phyloP scores from a whole-genome alignment of 1,140 invertebrate species.

The Nephotettix cincticeps region DNA sequence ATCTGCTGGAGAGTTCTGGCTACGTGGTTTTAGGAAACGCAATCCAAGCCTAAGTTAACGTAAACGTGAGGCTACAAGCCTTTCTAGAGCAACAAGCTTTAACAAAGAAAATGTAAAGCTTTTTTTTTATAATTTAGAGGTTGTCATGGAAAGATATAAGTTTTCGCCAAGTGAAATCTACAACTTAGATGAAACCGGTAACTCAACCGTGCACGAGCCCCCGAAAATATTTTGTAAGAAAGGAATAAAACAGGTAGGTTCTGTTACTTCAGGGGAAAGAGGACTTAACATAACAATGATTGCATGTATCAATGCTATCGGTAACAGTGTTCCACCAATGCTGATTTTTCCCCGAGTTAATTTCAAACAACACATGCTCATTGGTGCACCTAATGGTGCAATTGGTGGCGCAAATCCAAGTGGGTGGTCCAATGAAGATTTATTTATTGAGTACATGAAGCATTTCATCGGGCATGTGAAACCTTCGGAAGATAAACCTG shows the following conservation, averaged over 20 bases:
- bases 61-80: conserved; percentile 32
- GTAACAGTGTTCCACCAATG: conserved; percentile 44
- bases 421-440: conserved; percentile 46
- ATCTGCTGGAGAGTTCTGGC: conserved; percentile 46
- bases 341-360: conserved; percentile 47
- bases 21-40: conserved; percentile 42
- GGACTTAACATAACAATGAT: conserved; percentile 48
- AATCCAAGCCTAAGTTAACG: conserved; percentile 42
- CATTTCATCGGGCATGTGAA: conserved; percentile 16
- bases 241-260: conserved; percentile 46
- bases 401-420: conserved; percentile 42
- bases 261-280: conserved; percentile 44
- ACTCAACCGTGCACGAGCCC: conserved; percentile 45
- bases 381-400: conserved; percentile 38
- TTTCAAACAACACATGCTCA: conserved; percentile 29
- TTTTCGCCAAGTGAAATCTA: conserved; percentile 44
- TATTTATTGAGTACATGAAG: conserved; percentile 29
- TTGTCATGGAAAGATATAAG: conserved; percentile 39
- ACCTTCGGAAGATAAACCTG: conserved; percentile 30
- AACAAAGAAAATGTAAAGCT: conserved; percentile 35
- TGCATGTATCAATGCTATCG: conserved; percentile 45
- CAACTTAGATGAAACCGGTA: conserved; percentile 50
- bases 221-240: conserved; percentile 44
- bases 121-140: conserved; percentile 42
- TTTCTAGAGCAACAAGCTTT: conserved; percentile 29